Evolutionary conservation across 2,888 invertebrate genomes (phyloP), one percentile per base, ranked within the genome.

Genomic region (Dryadula phaetusa): DNA sequence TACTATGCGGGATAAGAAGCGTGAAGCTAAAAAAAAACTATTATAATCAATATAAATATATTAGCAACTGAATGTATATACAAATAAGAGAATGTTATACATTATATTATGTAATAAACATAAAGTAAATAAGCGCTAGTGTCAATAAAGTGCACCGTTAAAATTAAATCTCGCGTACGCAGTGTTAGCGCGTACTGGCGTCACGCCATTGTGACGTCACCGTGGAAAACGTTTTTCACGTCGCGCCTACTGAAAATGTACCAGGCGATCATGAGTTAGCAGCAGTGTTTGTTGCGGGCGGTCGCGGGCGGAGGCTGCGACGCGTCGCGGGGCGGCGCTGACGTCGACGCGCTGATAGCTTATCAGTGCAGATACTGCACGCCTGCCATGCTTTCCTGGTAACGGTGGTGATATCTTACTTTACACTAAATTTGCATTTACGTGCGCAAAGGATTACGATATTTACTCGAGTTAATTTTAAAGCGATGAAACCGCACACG

Each of bases 181-280:
- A 34, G 7, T 5, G 18, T 18, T 52, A 10, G 28, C 28, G 14
- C 28, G 32, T 10, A 18, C 8, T 61, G 4, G 3, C 22, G 14
- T 32, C 12, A 63, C 42, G 28, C n/a, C 22, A 58, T 67, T 54
- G 62, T 76, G 76, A 83, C 80, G 82, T 82, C 76, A 74, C 69
- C 52, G 78, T 83, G 86, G 86, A 90, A 89, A 85, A 72, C 75
- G 76, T 78, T 87, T 86, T 86, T 82, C 83, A 83, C 82, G 66
- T 74, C 75, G 79, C 76, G 70, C 70, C 78, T 80, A 79, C 89
- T 91, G 90, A 90, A 90, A 90, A 84, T 82, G 85, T 90, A 91
- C 91, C 83, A 91, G 91, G 91, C 88, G 78, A 85, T 73, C 89
- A 90, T 88, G 77, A 86, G 72, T 76, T 75, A 78, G 78, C 78